Conservation (phyloP, 1,140 invertebrate species). For the Conus ventricosus region DNA sequence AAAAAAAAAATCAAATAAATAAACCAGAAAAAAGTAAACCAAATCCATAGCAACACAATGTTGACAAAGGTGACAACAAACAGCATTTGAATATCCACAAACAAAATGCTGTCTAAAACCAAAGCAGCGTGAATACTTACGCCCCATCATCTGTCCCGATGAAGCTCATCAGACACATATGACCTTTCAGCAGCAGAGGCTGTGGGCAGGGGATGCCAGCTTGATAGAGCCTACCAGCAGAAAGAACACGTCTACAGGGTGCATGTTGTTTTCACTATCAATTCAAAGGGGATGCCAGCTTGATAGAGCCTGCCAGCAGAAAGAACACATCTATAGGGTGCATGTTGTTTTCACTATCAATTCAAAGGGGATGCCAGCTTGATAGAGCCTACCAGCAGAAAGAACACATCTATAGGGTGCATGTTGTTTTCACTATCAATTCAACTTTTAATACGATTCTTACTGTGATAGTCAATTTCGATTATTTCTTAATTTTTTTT, state of each 20-base stretch:
- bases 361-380: constrained; percentile 82
- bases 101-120: too few species aligned
- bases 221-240: constrained; percentile 79
- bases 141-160: constrained; percentile 90
- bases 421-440: neutral
- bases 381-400: constrained; percentile 78
- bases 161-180: constrained; percentile 96
- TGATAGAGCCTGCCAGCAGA: constrained; percentile 79
- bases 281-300: constrained; percentile 85
- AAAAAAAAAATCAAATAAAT: too few species aligned
- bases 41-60: too few species aligned
- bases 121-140: constrained; percentile 65
- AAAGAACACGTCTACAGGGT: too few species aligned
- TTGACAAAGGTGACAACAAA: too few species aligned
- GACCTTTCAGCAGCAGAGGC: constrained; percentile 89
- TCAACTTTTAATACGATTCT: too few species aligned
- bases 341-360: neutral
- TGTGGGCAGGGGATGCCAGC: constrained; percentile 88
- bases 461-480: too few species aligned
- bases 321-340: neutral
- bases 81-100: too few species aligned
- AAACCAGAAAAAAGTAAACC: too few species aligned
- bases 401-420: neutral
- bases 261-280: neutral
- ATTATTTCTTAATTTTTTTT: too few species aligned